Conservation (phyloP, 1,140 invertebrate genomes). For the Lordiphosa collinella region DNA sequence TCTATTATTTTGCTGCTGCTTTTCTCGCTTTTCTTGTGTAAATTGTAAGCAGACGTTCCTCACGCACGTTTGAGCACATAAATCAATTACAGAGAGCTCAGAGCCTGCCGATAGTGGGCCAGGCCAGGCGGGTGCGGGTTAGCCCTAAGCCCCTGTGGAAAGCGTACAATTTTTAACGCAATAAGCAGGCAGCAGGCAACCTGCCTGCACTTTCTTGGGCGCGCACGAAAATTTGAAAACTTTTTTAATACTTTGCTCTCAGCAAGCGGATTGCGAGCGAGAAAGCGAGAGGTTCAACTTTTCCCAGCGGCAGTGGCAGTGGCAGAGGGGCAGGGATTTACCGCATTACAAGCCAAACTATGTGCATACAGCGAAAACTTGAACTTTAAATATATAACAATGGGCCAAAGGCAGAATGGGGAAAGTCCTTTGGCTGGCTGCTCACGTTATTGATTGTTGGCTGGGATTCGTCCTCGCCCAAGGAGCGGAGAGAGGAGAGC, state of each 20-base stretch:
- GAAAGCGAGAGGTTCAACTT: no score
- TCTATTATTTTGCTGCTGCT: slow-evolving; percentile 3
- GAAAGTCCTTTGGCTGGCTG: slow-evolving; percentile 16
- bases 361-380: slow-evolving; percentile 43
- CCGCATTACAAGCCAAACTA: slow-evolving; percentile 42
- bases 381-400: slow-evolving; percentile 39
- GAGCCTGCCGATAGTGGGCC: slow-evolving; percentile 22
- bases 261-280: slow-evolving; percentile 2
- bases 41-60: slow-evolving; percentile 65
- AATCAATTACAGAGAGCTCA: slow-evolving; percentile 70
- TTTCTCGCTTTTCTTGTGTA: slow-evolving; percentile 8
- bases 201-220: slow-evolving; percentile 62
- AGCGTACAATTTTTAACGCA: slow-evolving; percentile 50
- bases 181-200: slow-evolving; percentile 69
- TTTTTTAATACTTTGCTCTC: slow-evolving; percentile 65
- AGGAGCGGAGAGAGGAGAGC: background rate
- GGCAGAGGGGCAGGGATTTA: slow-evolving; percentile 21
- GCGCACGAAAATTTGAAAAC: slow-evolving; percentile 67
- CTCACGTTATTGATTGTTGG: slow-evolving; percentile 50
- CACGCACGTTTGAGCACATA: slow-evolving; percentile 68
- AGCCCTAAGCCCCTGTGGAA: background rate
- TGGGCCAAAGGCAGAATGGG: background rate
- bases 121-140: background rate
- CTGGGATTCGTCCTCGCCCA: slow-evolving; percentile 15
- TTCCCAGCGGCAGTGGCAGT: background rate